A percentile compares a stretch with the other conserved stretches of the same genome.
phyloP scores from a whole-genome alignment of 2,113 vertebrate species.

The Bagarius yarrelli region DNA sequence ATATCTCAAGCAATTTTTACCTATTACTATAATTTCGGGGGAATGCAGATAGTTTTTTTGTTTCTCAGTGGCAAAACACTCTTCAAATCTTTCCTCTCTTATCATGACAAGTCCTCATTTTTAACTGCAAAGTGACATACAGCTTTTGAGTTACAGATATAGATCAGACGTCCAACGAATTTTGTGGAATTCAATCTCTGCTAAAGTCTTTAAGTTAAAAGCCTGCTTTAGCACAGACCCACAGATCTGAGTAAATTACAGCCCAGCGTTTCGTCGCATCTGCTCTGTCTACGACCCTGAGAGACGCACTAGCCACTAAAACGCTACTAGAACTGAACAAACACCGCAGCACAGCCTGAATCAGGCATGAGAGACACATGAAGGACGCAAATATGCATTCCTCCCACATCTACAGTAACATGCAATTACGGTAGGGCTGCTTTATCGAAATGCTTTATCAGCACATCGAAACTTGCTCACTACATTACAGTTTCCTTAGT shows the following conservation, averaged over 20 bases:
- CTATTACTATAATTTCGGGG: slow-evolving; percentile 54
- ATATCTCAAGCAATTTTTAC: slow-evolving; percentile 55
- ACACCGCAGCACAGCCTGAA: slow-evolving; percentile 22
- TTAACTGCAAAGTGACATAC: neutral
- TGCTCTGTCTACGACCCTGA: slow-evolving; percentile 41
- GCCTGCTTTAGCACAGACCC: slow-evolving; percentile 20
- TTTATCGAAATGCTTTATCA: neutral
- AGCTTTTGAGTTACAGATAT: neutral
- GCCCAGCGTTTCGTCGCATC: slow-evolving; percentile 19
- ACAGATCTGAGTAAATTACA: slow-evolving; percentile 52
- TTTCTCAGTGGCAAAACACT: neutral
- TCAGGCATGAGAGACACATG: neutral
- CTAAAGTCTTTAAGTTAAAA: slow-evolving; percentile 48
- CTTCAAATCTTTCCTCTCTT: neutral
- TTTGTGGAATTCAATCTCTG: slow-evolving; percentile 37
- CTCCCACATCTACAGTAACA: neutral
- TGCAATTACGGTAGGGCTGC: neutral
- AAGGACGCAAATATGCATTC: neutral
- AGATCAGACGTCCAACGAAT: neutral
- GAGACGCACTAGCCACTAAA: slow-evolving; percentile 31
- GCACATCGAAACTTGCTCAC: neutral
- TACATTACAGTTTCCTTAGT: neutral
- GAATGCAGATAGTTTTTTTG: slow-evolving; percentile 14
- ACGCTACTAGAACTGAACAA: slow-evolving; percentile 19
- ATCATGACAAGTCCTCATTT: neutral